Percentiles rank a stretch among this genome's conserved stretches.
Evolutionary conservation across 2,888 invertebrate species (phyloP).

Genomic region (Junonia oenone): DNA sequence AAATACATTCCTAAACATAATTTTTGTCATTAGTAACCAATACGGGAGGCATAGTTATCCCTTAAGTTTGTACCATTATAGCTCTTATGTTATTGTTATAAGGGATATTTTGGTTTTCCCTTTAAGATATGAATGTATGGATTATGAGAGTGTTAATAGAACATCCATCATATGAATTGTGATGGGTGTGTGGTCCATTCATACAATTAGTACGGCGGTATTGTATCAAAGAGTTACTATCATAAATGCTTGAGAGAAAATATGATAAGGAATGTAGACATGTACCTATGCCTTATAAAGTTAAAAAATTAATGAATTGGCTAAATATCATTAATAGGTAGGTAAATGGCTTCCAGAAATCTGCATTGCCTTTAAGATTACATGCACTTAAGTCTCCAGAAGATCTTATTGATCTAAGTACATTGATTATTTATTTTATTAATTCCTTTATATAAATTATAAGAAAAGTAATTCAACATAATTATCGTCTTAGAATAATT

Average conservation of each 20-base stretch:
- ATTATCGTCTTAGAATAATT: no score
- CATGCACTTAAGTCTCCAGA: no score
- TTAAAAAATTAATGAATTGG: not conserved
- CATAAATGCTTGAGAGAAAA: conserved; percentile 1
- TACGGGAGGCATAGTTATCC: not conserved
- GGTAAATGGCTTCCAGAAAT: no score
- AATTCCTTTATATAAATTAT: no score
- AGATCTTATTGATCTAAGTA: no score
- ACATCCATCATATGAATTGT: conserved; percentile 19
- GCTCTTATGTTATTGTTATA: not conserved
- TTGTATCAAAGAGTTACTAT: conserved; percentile 1
- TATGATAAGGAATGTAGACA: not conserved
- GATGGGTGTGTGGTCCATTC: conserved; percentile 20
- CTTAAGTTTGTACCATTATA: not conserved
- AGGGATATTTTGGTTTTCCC: not conserved
- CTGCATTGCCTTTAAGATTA: no score
- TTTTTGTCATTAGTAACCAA: not conserved
- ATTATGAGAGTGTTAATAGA: conserved; percentile 20
- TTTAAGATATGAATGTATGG: not conserved
- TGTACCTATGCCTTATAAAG: not conserved
- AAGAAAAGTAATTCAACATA: no score
- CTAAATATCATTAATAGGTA: no score
- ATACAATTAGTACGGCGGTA: conserved; percentile 18
- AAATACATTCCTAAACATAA: not conserved
- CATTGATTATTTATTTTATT: no score